Base-by-base conservation (phyloP, 92 coral and sea anemone species). In the Parazoanthus atlanticus region DNA sequence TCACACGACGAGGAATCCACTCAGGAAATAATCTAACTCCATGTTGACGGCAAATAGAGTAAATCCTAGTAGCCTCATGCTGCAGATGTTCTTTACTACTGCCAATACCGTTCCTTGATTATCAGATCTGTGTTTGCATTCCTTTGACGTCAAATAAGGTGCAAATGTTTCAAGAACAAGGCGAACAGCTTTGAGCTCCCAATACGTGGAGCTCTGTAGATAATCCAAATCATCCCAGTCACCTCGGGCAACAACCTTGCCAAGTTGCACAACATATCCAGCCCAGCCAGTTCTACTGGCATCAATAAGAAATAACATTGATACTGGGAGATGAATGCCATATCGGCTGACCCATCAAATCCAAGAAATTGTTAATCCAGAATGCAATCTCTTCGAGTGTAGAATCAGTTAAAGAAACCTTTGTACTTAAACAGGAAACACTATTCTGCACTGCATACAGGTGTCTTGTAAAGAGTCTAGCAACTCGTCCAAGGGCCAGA, bases 51-150 rank as follows among this genome's bases (percentile, higher is more conserved):
- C 91, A 92, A 58, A 85, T 85, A 9, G 81, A 52, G 80, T 89
- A 91, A 82, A 86, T 87, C 41, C 85, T 74, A 29, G 77, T 85
- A 16, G 93, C 93, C 58, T 90, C 91, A 40, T 41, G 64, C 76
- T 92, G 93, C 65, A 92, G 89, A 21, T 80, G 89, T 30, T 79
- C 41, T 38, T 90, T 88, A 47, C 66, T 88, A 70, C 92, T 89
- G 0, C 94, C 94, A 31, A 43, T 46, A 38, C 87, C 67, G 82
- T 81, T 38, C 86, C 74, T 82, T 83, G 94, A 71, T 87, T 92
- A 88, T 92, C 93, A 40, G 93, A 85, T 33, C 93, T 70, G 73
- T 88, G 92, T 78, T 88, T 91, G 92, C 91, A 93, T 86, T 92
- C 92, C 92, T 92, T 92, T 5, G 46, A 64, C 47, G 85, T 26